These are phyloP conservation scores for Sitta carolinensis DNA, from an alignment of 2,797 vertebrate species.

Conservation along the genomic window DNA sequence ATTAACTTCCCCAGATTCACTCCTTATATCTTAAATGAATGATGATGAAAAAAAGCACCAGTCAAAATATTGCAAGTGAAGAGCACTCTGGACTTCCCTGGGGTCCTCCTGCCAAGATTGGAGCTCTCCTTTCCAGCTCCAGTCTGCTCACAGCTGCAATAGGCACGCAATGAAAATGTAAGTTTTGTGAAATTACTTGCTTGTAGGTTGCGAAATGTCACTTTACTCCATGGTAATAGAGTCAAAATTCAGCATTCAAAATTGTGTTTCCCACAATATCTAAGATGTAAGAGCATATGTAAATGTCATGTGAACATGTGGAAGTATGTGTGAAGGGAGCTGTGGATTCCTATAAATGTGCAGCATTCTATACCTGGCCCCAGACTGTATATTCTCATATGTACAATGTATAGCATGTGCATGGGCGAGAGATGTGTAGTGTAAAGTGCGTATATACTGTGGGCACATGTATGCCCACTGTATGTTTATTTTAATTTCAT, in stretches of 20 bases:
- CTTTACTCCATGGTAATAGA: background rate
- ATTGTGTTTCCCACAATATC: background rate
- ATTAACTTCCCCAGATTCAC: background rate
- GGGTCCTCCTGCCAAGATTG: background rate
- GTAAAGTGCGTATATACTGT: background rate
- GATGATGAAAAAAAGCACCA: background rate
- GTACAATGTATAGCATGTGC: rapidly evolving
- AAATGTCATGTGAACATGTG: background rate
- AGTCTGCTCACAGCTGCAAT: background rate
- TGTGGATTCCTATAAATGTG: background rate
- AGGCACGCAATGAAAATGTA: rapidly evolving
- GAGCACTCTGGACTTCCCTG: background rate
- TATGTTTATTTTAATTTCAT: background rate
- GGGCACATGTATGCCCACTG: background rate
- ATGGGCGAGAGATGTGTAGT: background rate
- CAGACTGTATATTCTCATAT: rapidly evolving
- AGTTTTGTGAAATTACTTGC: background rate
- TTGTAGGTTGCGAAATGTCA: background rate
- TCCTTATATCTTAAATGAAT: background rate
- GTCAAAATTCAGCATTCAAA: background rate
- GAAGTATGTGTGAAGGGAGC: background rate
- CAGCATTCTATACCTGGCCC: background rate
- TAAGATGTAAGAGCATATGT: background rate
- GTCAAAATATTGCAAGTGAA: background rate
- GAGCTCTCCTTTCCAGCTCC: background rate